Conservation (phyloP, 2,113 vertebrate genomes). For the Notothenia rossii region DNA sequence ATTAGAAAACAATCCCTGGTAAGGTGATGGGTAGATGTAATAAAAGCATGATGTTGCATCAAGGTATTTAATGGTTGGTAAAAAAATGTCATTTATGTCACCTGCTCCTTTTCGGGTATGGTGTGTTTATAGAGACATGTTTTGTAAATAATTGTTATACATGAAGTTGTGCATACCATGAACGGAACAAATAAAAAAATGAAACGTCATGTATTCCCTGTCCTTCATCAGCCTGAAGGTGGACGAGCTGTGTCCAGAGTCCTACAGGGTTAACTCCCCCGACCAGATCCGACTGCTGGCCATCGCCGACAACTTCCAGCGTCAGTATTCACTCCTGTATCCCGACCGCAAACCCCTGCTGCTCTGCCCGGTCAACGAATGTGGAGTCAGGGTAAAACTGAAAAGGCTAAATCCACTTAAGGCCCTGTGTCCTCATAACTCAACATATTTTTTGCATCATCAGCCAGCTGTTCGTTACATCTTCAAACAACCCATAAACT, state of each 20-base stretch:
- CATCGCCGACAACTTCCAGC: conserved; percentile 85
- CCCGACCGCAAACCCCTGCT: conserved; percentile 89
- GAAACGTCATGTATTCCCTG: no score
- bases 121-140: no score
- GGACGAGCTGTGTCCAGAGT: conserved; percentile 69
- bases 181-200: no score
- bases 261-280: conserved; percentile 85
- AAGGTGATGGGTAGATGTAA: no score
- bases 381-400: conserved; percentile 82
- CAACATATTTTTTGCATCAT: neutral
- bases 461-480: no score
- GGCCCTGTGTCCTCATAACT: neutral
- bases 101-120: no score
- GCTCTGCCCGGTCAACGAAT: conserved; percentile 89
- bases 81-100: neutral
- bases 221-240: neutral
- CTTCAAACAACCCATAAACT: neutral
- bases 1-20: no score
- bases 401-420: rapidly evolving
- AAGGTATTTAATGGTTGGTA: no score
- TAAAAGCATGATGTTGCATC: no score
- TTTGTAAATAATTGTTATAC: no score
- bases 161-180: no score
- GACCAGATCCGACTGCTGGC: conserved; percentile 84
- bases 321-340: conserved; percentile 87